A percentile compares a stretch with the other conserved stretches of the same genome.
Conservation (phyloP, 2,797 vertebrate species). For the Cryptoprocta ferox region DNA sequence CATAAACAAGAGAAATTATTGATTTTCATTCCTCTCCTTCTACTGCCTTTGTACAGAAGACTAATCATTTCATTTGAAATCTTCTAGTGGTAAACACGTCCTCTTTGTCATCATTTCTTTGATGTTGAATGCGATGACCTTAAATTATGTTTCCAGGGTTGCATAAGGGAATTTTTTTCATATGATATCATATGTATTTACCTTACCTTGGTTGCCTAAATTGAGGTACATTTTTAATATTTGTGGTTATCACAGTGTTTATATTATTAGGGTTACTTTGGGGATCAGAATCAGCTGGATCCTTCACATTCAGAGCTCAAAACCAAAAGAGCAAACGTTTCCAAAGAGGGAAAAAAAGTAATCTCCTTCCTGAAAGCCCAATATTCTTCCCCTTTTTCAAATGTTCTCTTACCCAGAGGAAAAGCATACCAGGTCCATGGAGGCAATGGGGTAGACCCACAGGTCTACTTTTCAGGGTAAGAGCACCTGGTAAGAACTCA, state of each 20-base stretch:
- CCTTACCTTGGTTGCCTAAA: neutral
- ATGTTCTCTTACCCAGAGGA: neutral
- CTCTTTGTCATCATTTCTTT: conserved; percentile 11
- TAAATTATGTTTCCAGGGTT: conserved; percentile 37
- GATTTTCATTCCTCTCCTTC: neutral
- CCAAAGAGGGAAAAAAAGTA: conserved; percentile 67
- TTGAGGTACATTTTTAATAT: conserved; percentile 59
- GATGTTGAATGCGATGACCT: conserved; percentile 10
- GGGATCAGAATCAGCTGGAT: conserved; percentile 66
- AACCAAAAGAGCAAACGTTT: conserved; percentile 72
- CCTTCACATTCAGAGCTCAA: conserved; percentile 61
- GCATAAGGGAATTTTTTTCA: neutral
- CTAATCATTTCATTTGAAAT: conserved; percentile 34
- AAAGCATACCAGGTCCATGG: neutral
- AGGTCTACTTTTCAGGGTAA: neutral
- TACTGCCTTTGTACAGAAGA: neutral
- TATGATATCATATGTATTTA: conserved; percentile 17
- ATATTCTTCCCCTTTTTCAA: conserved; percentile 17
- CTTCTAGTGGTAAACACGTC: neutral
- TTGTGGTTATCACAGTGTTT: neutral
- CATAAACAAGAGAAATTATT: conserved; percentile 10
- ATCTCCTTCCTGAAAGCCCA: conserved; percentile 54
- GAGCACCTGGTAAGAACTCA: neutral
- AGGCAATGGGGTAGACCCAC: neutral
- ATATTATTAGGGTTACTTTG: conserved; percentile 23